Conservation (phyloP, 2,797 vertebrate genomes). For the Pogoniulus pusillus region DNA sequence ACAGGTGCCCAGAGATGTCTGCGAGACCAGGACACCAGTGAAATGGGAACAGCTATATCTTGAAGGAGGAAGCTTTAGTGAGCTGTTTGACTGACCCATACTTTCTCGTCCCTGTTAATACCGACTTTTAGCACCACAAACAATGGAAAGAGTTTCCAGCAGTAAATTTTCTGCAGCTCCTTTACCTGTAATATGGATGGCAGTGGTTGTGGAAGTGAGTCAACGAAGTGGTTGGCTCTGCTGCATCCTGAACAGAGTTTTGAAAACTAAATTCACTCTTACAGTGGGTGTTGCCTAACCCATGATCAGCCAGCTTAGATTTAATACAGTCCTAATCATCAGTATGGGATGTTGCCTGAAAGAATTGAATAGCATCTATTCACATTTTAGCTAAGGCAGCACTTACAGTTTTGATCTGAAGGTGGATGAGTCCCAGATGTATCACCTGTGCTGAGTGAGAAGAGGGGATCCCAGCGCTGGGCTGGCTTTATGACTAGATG, state of each 20-base stretch:
- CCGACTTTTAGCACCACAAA: neutral
- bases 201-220: neutral
- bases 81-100: neutral
- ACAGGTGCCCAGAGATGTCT: neutral
- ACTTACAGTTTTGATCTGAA: neutral
- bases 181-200: neutral
- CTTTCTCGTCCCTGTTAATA: neutral
- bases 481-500: neutral
- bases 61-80: neutral
- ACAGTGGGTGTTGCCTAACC: neutral
- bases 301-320: neutral
- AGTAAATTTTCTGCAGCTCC: slow-evolving; percentile 22
- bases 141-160: neutral
- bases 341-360: neutral
- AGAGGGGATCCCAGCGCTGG: neutral
- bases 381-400: neutral
- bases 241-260: slow-evolving; percentile 6
- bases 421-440: neutral
- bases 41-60: neutral
- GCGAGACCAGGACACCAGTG: neutral
- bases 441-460: neutral
- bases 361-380: neutral
- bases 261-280: neutral
- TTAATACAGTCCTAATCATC: neutral
- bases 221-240: rapidly evolving